A percentile compares a stretch with the other conserved stretches of the same genome.
Conservation (phyloP, 1,140 invertebrate genomes). For the Halesus radiatus region DNA sequence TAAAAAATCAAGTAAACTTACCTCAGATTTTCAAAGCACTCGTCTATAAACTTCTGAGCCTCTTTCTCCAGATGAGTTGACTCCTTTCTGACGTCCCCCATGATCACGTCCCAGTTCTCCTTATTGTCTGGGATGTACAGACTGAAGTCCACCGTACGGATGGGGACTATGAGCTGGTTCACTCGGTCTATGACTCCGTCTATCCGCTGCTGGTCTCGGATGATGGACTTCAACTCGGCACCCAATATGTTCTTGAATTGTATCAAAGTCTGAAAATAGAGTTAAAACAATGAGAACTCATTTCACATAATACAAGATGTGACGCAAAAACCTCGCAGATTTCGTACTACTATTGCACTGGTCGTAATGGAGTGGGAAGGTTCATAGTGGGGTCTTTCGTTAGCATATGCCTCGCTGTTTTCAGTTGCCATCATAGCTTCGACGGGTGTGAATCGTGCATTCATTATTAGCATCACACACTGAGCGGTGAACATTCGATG, state of each 20-base stretch:
- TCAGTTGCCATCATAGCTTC: no score
- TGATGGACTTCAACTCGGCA: constrained; percentile 85
- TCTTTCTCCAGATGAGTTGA: constrained; percentile 83
- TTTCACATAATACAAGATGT: no score
- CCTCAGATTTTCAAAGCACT: constrained; percentile 84
- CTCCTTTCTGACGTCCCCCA: constrained; percentile 82
- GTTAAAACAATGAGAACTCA: background rate
- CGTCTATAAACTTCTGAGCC: constrained; percentile 87
- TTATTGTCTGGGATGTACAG: constrained; percentile 82
- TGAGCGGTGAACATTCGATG: no score
- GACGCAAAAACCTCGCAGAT: no score
- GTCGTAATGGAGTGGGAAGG: no score
- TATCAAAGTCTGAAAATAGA: constrained; percentile 74
- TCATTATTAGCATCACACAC: no score
- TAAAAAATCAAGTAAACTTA: constrained; percentile 56
- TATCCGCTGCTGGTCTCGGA: constrained; percentile 86
- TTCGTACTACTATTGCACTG: no score
- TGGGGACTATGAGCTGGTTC: constrained; percentile 79
- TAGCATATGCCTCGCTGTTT: no score
- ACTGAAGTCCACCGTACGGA: constrained; percentile 85
- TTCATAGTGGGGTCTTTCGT: no score
- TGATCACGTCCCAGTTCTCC: constrained; percentile 87
- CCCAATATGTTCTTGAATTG: constrained; percentile 94
- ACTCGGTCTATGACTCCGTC: constrained; percentile 84
- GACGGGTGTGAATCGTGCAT: no score